Conservation (phyloP, 2,113 vertebrate species). For the Neodontobutis hainanensis region DNA sequence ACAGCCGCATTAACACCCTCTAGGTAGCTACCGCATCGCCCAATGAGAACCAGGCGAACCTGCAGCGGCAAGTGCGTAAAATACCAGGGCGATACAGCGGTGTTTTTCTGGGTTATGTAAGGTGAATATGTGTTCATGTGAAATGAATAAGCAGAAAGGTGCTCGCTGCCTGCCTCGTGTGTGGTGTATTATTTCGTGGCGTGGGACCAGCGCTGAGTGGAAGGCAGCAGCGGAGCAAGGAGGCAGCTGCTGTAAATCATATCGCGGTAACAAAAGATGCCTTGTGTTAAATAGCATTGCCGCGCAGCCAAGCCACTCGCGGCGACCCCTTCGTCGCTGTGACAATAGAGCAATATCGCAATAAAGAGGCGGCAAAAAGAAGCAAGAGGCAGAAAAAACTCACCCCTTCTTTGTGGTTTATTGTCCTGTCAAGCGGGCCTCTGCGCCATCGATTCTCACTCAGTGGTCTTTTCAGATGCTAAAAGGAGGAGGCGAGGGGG, state of each 20-base stretch:
- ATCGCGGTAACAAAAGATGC: slow-evolving; percentile 79
- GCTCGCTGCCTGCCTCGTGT: slow-evolving; percentile 24
- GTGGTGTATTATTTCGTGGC: slow-evolving; percentile 17
- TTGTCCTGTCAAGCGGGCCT: slow-evolving; percentile 85
- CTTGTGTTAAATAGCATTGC: slow-evolving; percentile 57
- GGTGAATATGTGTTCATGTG: slow-evolving; percentile 58
- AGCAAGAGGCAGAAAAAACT: slow-evolving; percentile 68
- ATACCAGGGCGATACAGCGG: slow-evolving; percentile 23
- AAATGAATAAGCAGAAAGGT: slow-evolving; percentile 41
- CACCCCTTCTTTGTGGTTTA: slow-evolving; percentile 85
- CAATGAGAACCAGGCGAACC: slow-evolving; percentile 56
- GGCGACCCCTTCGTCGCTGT: slow-evolving; percentile 38
- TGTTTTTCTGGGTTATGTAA: slow-evolving; percentile 57
- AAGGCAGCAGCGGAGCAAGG: neutral
- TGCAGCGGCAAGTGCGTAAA: slow-evolving; percentile 48
- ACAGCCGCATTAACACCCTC: slow-evolving; percentile 65
- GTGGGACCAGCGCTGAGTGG: slow-evolving; percentile 28
- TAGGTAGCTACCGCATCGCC: slow-evolving; percentile 64
- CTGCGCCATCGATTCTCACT: slow-evolving; percentile 85
- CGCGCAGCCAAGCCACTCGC: slow-evolving; percentile 45
- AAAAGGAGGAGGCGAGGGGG: slow-evolving; percentile 73
- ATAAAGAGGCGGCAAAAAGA: slow-evolving; percentile 40
- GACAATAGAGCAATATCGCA: slow-evolving; percentile 60
- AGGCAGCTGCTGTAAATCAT: slow-evolving; percentile 65
- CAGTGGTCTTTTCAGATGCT: slow-evolving; percentile 84